Evolutionary conservation across 2,888 invertebrate genomes (phyloP).

Genomic region (Griposia aprilina): DNA sequence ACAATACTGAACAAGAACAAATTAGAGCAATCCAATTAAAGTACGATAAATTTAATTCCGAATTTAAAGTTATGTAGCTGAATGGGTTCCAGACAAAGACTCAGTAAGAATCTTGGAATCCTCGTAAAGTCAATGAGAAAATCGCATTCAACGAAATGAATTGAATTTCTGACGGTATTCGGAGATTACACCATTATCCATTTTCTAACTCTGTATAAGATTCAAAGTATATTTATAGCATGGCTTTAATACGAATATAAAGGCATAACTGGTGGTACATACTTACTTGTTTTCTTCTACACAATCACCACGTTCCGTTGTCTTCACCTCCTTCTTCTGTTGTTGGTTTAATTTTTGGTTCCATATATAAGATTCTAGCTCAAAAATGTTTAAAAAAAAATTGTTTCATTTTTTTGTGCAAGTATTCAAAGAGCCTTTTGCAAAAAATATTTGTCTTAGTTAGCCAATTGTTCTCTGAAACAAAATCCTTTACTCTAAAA

Average conservation of each 20-base stretch:
- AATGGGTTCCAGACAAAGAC: conserved; percentile 40
- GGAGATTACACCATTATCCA: conserved; percentile 70
- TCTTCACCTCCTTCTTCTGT: background rate
- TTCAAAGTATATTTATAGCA: background rate
- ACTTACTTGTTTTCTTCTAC: background rate
- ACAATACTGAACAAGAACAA: conserved; percentile 36
- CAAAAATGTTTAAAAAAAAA: background rate
- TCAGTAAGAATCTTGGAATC: conserved; percentile 71
- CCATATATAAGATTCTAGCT: background rate
- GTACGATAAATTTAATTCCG: conserved; percentile 52
- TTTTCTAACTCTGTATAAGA: conserved; percentile 46
- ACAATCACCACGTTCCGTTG: background rate
- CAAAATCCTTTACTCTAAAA: background rate
- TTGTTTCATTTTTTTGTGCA: too few relatives aligned
- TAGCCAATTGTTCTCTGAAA: background rate
- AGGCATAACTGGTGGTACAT: background rate
- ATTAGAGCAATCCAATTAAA: conserved; percentile 53
- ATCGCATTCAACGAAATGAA: conserved; percentile 75
- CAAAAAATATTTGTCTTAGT: background rate
- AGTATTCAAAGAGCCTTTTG: background rate
- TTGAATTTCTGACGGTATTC: conserved; percentile 69
- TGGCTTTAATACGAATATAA: background rate
- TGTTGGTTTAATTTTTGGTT: too few relatives aligned
- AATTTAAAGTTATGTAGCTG: conserved; percentile 43
- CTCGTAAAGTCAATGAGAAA: conserved; percentile 65